These are phyloP conservation scores for Calliphora vicina DNA, from an alignment of 1,140 invertebrate genomes.

Conservation along the genomic window DNA sequence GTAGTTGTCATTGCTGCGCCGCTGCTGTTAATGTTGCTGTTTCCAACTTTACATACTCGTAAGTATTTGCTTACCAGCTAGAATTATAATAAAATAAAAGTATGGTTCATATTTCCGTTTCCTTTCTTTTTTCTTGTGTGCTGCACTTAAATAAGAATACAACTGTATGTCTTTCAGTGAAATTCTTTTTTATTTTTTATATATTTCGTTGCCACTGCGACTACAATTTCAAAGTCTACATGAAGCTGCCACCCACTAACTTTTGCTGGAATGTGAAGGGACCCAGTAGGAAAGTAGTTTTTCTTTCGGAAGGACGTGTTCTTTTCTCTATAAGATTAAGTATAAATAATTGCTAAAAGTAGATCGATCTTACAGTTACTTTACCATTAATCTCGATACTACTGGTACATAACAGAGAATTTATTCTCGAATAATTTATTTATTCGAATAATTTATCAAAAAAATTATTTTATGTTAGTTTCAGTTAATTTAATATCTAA, in stretches of 20 bases:
- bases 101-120: constrained; percentile 23
- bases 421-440: no score
- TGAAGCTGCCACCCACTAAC: not conserved
- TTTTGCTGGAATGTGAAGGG: not conserved
- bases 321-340: no score
- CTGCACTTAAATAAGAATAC: constrained; percentile 2
- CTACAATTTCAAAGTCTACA: no score
- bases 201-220: not conserved
- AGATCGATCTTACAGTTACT: no score
- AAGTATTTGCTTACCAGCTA: not conserved
- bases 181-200: not conserved
- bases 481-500: no score
- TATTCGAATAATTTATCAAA: no score
- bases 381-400: no score
- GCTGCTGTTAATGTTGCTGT: not conserved
- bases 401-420: no score
- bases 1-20: no score
- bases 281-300: not conserved
- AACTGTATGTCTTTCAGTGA: not conserved
- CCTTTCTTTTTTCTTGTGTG: not conserved
- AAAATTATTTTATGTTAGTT: no score
- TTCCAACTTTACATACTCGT: not conserved
- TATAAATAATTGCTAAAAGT: no score
- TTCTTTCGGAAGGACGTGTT: no score
- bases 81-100: constrained; percentile 33